A percentile compares a stretch with the other conserved stretches of the same genome.
phyloP scores from a whole-genome alignment of 2,113 vertebrate species.

The Lichenostomus cassidix region DNA sequence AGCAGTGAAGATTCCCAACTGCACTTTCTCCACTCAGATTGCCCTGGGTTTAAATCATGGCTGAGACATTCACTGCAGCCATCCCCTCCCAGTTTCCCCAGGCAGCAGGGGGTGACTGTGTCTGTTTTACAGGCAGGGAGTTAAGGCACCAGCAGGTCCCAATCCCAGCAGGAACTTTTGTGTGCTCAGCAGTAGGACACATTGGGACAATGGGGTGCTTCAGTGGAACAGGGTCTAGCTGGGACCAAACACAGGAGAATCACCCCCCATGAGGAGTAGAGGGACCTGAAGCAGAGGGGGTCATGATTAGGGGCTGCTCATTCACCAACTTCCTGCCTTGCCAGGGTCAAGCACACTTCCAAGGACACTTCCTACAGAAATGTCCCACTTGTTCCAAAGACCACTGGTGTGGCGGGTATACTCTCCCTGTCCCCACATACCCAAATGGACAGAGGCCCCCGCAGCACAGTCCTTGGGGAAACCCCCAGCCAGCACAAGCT shows the following conservation, averaged over 20 bases:
- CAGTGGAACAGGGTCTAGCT: neutral
- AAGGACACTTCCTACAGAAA: neutral
- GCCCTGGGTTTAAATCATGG: fast-evolving
- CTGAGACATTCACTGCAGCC: neutral
- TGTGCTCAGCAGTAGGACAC: fast-evolving
- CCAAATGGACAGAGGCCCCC: neutral
- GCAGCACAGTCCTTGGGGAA: neutral
- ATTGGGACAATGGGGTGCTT: fast-evolving
- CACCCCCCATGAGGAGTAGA: fast-evolving
- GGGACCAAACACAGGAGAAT: neutral
- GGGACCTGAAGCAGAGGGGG: neutral
- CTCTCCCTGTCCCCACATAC: neutral
- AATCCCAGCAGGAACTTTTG: fast-evolving
- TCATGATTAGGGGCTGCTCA: neutral
- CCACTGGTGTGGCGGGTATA: fast-evolving
- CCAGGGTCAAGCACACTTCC: fast-evolving
- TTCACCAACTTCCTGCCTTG: neutral
- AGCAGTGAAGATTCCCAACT: neutral
- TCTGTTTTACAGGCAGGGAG: neutral
- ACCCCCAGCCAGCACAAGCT: neutral
- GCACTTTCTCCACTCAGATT: neutral
- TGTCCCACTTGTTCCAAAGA: neutral
- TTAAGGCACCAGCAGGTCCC: neutral
- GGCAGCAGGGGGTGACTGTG: fast-evolving
- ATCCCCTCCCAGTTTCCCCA: neutral